A percentile compares a stretch with the other conserved stretches of the same genome.
These are phyloP conservation scores for Climacteris rufus DNA, from an alignment of 2,113 vertebrate species.

Conservation along the genomic window DNA sequence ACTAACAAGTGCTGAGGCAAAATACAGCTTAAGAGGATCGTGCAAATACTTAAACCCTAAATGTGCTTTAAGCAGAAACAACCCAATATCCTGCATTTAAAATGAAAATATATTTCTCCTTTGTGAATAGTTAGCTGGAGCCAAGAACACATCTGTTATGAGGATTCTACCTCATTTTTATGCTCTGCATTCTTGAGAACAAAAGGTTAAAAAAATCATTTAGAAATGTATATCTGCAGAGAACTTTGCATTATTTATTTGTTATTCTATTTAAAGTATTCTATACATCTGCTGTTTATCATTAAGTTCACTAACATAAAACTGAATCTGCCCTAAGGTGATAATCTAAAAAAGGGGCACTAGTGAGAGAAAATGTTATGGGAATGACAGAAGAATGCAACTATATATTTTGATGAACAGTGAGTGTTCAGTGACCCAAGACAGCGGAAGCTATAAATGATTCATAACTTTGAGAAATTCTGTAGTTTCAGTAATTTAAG, in stretches of 20 bases:
- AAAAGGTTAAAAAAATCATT: neutral
- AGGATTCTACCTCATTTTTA: conserved; percentile 12
- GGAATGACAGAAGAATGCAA: conserved; percentile 12
- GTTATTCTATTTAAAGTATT: neutral
- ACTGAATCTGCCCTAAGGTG: neutral
- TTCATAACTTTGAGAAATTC: conserved; percentile 21
- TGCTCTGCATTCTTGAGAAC: neutral
- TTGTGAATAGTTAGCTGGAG: conserved; percentile 35
- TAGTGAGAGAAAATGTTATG: neutral
- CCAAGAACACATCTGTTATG: conserved; percentile 54
- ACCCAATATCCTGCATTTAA: conserved; percentile 30
- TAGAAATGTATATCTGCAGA: neutral
- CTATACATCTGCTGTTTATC: neutral
- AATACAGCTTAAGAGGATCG: neutral
- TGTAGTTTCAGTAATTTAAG: conserved; percentile 21
- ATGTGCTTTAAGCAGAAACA: conserved; percentile 45
- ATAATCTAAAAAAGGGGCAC: neutral
- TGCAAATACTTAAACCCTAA: conserved; percentile 28
- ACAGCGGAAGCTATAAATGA: conserved; percentile 39
- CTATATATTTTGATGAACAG: conserved; percentile 34
- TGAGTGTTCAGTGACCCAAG: neutral
- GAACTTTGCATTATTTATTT: neutral
- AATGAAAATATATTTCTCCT: conserved; percentile 53
- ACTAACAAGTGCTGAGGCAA: neutral
- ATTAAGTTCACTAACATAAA: neutral